These are phyloP conservation scores for Dascyllus trimaculatus DNA, from an alignment of 2,113 vertebrate species.

Conservation along the genomic window DNA sequence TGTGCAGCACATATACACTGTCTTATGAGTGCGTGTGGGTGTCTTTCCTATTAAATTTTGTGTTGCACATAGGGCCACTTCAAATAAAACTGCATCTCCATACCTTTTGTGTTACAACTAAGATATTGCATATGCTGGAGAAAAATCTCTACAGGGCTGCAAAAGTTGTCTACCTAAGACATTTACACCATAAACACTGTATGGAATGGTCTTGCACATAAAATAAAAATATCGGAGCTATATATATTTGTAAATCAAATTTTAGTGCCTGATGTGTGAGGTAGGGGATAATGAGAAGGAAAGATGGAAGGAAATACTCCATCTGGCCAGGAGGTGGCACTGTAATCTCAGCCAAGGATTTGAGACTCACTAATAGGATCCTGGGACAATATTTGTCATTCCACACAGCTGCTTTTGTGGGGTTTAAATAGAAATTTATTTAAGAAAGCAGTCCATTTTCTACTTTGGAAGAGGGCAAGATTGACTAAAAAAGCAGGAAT, in stretches of 20 bases:
- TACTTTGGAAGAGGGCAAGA: too few relatives aligned
- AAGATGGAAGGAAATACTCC: background rate
- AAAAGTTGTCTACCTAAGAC: slow-evolving; percentile 15
- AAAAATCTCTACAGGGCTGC: slow-evolving; percentile 12
- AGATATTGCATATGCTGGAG: background rate
- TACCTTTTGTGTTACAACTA: background rate
- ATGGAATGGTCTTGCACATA: background rate
- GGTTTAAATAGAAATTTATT: too few relatives aligned
- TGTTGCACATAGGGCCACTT: slow-evolving; percentile 24
- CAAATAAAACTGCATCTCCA: slow-evolving; percentile 13
- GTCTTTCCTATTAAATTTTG: slow-evolving; percentile 30
- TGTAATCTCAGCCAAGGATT: slow-evolving; percentile 7
- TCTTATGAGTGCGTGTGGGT: background rate
- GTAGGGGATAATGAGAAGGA: background rate
- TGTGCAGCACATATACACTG: background rate
- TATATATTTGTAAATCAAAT: slow-evolving; percentile 40
- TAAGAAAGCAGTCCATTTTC: too few relatives aligned
- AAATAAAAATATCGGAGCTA: slow-evolving; percentile 10
- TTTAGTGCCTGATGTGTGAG: background rate
- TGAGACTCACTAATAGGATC: background rate
- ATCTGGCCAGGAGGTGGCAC: slow-evolving; percentile 63
- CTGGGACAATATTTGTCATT: background rate
- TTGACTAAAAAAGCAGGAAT: too few relatives aligned
- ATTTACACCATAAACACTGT: slow-evolving; percentile 14
- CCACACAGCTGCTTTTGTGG: background rate